These are phyloP conservation scores for Trichonephila clavata DNA, from an alignment of 1,140 invertebrate species.

Conservation along the genomic window DNA sequence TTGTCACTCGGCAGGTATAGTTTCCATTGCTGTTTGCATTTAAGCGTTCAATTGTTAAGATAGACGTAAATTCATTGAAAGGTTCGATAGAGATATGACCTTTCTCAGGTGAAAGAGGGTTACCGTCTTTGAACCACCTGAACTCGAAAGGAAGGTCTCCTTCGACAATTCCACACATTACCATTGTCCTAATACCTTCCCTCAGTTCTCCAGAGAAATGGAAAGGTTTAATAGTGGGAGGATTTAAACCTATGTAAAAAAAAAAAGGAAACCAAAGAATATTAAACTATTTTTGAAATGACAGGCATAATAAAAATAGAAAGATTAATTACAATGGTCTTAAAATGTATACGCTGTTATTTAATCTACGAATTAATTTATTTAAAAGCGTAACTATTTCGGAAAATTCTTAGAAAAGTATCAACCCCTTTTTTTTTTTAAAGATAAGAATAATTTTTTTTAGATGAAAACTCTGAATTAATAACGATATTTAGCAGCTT, in stretches of 20 bases:
- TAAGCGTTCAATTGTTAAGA: slow-evolving; percentile 56
- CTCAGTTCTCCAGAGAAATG: slow-evolving; percentile 83
- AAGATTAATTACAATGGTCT: no score
- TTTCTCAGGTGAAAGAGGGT: not conserved
- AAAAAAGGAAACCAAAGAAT: not conserved
- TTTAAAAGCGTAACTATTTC: no score
- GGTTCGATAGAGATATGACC: not conserved
- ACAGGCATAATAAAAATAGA: no score
- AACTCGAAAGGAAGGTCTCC: slow-evolving; percentile 78
- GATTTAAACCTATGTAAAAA: not conserved
- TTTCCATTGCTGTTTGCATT: slow-evolving; percentile 77
- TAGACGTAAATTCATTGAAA: slow-evolving; percentile 80
- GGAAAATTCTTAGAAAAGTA: no score
- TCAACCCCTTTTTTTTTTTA: no score
- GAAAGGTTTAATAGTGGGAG: slow-evolving; percentile 74
- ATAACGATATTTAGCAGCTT: no score
- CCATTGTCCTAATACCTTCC: slow-evolving; percentile 85
- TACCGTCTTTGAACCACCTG: slow-evolving; percentile 76
- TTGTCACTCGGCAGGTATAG: slow-evolving; percentile 77
- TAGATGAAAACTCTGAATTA: no score
- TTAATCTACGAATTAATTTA: no score
- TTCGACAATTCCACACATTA: slow-evolving; percentile 81
- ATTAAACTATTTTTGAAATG: no score
- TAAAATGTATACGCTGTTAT: no score
- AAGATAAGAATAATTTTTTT: no score